A percentile compares a stretch with the other conserved stretches of the same genome.
Conservation (phyloP, 2,888 invertebrate species). For the Drosophila ustulata region DNA sequence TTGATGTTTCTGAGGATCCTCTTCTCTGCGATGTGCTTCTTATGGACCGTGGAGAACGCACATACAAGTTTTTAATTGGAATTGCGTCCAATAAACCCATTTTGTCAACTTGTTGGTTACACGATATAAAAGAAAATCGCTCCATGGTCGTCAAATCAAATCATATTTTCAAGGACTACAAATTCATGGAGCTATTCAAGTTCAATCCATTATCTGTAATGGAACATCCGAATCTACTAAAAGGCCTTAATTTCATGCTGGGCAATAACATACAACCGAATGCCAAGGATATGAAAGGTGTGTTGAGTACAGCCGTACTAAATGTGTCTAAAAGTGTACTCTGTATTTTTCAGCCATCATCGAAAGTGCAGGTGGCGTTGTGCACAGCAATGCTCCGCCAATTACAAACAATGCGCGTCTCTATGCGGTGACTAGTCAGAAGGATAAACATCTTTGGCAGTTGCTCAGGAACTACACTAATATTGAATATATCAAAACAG, state of each 20-base stretch:
- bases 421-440: conserved; percentile 47
- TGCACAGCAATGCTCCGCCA: conserved; percentile 28
- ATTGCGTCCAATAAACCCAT: conserved; percentile 59
- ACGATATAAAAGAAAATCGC: conserved; percentile 30
- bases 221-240: conserved; percentile 28
- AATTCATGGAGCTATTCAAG: conserved; percentile 36
- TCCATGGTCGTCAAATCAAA: conserved; percentile 33
- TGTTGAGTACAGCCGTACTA: not conserved
- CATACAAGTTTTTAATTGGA: conserved; percentile 60
- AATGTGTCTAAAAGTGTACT: not conserved
- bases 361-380: conserved; percentile 59
- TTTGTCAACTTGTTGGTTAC: conserved; percentile 48
- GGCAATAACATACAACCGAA: conserved; percentile 46
- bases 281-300: conserved; percentile 54
- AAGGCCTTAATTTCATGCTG: conserved; percentile 49
- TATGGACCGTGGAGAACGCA: conserved; percentile 73
- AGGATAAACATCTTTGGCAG: conserved; percentile 13
- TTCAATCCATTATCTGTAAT: conserved; percentile 54
- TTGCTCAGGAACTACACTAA: conserved; percentile 28
- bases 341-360: conserved; percentile 51
- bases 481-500: conserved; percentile 51
- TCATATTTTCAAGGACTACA: conserved; percentile 58
- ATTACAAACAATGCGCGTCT: conserved; percentile 15
- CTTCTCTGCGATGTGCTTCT: conserved; percentile 53
- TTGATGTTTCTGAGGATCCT: conserved; percentile 53